Evolutionary conservation across 2,797 vertebrate genomes (phyloP).

Genomic region (Myiothlypis chrysogaster): DNA sequence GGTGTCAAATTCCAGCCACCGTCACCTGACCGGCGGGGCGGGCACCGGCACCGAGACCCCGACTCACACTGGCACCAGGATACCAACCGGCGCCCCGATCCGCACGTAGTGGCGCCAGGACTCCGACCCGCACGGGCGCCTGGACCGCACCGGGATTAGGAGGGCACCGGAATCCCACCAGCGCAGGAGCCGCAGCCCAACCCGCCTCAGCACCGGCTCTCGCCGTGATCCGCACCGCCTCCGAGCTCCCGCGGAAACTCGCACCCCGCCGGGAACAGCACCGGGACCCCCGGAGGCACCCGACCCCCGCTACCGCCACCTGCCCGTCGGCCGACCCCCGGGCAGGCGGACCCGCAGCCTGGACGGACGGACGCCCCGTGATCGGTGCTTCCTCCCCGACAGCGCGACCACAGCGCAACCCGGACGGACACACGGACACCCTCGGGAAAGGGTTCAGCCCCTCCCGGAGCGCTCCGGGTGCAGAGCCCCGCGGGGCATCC

Average conservation of each 20-base stretch:
- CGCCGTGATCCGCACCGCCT: not conserved
- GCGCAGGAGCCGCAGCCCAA: not conserved
- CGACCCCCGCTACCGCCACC: not conserved
- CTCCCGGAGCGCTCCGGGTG: not conserved
- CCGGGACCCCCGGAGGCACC: not conserved
- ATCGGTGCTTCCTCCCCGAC: not conserved
- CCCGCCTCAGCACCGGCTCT: not conserved
- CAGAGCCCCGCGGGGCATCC: not conserved
- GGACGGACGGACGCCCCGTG: not conserved
- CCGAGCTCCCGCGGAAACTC: not conserved
- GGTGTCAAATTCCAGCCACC: conserved; percentile 77
- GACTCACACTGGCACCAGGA: not conserved
- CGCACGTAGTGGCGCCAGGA: not conserved
- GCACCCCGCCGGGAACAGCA: not conserved
- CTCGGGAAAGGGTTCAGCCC: not conserved
- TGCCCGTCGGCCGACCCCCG: not conserved
- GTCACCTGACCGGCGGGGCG: conserved; percentile 70
- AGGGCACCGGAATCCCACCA: not conserved
- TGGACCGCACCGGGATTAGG: not conserved
- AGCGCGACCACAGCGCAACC: not conserved
- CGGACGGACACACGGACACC: not conserved
- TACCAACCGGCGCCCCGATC: not conserved
- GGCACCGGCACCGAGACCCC: not conserved
- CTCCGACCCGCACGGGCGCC: not conserved
- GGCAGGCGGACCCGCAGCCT: not conserved